Evolutionary conservation across 1,140 invertebrate genomes (phyloP).

Genomic region (Caenorhabditis inopinata): DNA sequence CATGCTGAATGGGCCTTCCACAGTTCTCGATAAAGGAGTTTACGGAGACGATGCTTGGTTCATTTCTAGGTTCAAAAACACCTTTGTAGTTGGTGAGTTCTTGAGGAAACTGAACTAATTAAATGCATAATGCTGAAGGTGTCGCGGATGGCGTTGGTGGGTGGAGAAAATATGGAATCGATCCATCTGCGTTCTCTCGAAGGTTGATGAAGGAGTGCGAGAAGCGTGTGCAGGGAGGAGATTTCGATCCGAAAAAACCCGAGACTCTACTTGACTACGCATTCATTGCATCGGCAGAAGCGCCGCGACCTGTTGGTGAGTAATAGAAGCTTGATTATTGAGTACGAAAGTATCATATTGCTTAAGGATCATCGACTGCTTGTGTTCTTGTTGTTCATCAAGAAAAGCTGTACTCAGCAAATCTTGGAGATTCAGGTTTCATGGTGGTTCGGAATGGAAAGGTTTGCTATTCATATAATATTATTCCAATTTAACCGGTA

Average conservation of each 20-base stretch:
- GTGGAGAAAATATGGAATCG: conserved; percentile 94
- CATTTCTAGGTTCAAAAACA: conserved; percentile 78
- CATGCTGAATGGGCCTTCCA: conserved; percentile 71
- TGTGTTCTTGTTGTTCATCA: conserved; percentile 89
- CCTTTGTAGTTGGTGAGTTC: conserved; percentile 84
- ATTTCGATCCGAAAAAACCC: conserved; percentile 81
- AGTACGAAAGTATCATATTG: neutral
- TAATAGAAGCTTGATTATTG: no score
- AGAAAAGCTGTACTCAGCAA: conserved; percentile 87
- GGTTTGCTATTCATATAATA: neutral
- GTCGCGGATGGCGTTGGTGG: conserved; percentile 97
- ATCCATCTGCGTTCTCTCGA: conserved; percentile 89
- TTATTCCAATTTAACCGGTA: no score
- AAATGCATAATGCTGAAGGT: conserved; percentile 71
- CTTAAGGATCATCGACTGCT: conserved; percentile 87
- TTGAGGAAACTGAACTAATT: neutral
- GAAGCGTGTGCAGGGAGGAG: conserved; percentile 79
- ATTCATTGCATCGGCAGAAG: conserved; percentile 67
- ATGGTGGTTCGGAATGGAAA: conserved; percentile 79
- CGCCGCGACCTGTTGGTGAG: conserved; percentile 44
- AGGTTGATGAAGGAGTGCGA: conserved; percentile 91
- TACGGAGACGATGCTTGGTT: conserved; percentile 97
- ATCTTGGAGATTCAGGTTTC: conserved; percentile 97
- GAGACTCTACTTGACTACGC: conserved; percentile 82
- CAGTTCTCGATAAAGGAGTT: conserved; percentile 79